Percentiles rank a stretch among this genome's conserved stretches.
phyloP scores from a whole-genome alignment of 2,113 vertebrate genomes.

The Anhinga anhinga region DNA sequence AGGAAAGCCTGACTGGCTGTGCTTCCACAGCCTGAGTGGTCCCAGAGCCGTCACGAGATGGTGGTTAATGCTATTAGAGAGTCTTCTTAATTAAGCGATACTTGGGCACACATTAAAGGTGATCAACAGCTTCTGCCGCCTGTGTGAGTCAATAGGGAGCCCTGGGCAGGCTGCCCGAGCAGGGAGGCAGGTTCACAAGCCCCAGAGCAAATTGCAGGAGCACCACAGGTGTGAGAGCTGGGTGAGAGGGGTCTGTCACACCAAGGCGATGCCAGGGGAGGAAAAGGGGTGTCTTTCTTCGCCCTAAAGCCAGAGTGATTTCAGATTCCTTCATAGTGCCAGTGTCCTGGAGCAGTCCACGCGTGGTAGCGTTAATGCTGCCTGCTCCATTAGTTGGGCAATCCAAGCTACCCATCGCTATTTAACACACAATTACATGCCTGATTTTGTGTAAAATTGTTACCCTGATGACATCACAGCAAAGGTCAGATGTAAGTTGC shows the following conservation, averaged over 20 bases:
- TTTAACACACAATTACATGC: slow-evolving; percentile 77
- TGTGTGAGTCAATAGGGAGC: neutral
- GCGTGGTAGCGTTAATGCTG: slow-evolving; percentile 59
- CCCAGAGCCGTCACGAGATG: neutral
- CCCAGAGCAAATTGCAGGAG: neutral
- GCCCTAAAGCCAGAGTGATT: neutral
- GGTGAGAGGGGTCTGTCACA: neutral
- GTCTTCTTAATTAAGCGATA: slow-evolving; percentile 8
- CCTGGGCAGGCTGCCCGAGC: neutral
- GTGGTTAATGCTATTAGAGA: neutral
- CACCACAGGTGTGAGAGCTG: neutral
- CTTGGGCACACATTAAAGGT: neutral
- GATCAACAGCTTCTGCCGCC: neutral
- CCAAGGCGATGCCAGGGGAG: neutral
- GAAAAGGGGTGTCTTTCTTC: neutral
- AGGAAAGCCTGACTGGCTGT: neutral
- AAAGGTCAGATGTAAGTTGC: slow-evolving; percentile 30
- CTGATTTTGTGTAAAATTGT: slow-evolving; percentile 80
- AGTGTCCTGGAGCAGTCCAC: slow-evolving; percentile 52
- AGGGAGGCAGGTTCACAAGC: neutral
- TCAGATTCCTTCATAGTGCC: neutral
- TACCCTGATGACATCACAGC: slow-evolving; percentile 69
- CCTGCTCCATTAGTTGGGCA: slow-evolving; percentile 66
- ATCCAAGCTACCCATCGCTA: slow-evolving; percentile 47
- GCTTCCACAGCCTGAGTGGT: neutral